Evolutionary conservation across 1,140 invertebrate genomes (phyloP).

Genomic region (Neocloeon triangulifer): DNA sequence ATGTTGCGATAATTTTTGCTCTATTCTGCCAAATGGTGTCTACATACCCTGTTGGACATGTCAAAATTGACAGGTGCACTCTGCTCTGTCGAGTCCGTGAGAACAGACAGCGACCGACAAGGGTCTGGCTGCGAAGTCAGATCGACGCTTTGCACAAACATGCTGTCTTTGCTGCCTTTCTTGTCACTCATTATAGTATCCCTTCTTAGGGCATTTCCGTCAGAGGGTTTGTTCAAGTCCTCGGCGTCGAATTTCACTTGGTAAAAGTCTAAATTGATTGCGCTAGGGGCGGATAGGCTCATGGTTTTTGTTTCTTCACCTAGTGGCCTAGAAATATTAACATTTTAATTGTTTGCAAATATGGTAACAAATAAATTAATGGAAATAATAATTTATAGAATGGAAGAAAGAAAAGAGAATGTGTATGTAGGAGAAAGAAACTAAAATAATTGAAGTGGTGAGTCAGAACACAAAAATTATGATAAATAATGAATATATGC

Average conservation of each 20-base stretch:
- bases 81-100: conserved; percentile 72
- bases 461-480: too few species aligned
- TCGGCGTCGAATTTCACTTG: conserved; percentile 36
- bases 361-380: too few species aligned
- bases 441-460: too few species aligned
- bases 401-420: too few species aligned
- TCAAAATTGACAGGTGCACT: conserved; percentile 75
- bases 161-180: conserved; percentile 22
- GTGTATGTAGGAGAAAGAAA: too few species aligned
- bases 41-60: conserved; percentile 64
- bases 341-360: too few species aligned
- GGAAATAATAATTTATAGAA: too few species aligned
- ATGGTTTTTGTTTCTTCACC: conserved; percentile 28
- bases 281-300: conserved; percentile 63
- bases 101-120: conserved; percentile 55
- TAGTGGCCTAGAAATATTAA: too few species aligned
- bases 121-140: conserved; percentile 29
- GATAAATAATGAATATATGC: too few species aligned
- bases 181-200: conserved; percentile 1
- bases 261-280: conserved; percentile 55
- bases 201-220: neutral
- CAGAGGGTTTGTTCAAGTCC: neutral
- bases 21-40: conserved; percentile 1
- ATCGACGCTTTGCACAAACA: conserved; percentile 22
- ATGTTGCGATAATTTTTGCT: conserved; percentile 2